Evolutionary conservation across 2,113 vertebrate genomes (phyloP).

Genomic region (Podocnemis expansa): DNA sequence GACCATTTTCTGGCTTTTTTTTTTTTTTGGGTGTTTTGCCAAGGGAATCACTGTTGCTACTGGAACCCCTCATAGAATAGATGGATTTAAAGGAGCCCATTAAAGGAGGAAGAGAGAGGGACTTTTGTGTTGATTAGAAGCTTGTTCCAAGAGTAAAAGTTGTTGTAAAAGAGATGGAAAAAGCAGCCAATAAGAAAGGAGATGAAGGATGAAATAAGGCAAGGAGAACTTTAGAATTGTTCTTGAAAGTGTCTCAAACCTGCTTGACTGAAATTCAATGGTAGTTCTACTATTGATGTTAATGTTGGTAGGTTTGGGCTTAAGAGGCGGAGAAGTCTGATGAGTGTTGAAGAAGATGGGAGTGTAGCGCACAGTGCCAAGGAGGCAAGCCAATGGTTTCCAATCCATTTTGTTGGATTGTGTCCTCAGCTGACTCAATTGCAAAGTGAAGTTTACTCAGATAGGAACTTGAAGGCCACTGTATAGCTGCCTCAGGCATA

Average conservation of each 20-base stretch:
- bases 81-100: neutral
- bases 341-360: neutral
- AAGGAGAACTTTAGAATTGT: neutral
- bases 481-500: neutral
- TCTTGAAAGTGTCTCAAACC: neutral
- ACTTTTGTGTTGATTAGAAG: neutral
- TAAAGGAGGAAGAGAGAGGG: neutral
- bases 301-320: neutral
- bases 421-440: neutral
- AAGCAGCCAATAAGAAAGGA: neutral
- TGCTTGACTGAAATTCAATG: neutral
- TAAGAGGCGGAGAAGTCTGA: neutral
- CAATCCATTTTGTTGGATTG: neutral
- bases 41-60: neutral
- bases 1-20: accelerated
- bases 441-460: neutral
- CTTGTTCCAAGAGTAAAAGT: neutral
- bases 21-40: neutral
- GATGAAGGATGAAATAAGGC: neutral
- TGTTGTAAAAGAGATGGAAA: neutral
- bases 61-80: neutral
- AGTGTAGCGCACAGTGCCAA: neutral
- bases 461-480: neutral
- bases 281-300: neutral
- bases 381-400: neutral